These are phyloP conservation scores for Dryadula phaetusa DNA, from an alignment of 2,888 invertebrate species.

Conservation along the genomic window DNA sequence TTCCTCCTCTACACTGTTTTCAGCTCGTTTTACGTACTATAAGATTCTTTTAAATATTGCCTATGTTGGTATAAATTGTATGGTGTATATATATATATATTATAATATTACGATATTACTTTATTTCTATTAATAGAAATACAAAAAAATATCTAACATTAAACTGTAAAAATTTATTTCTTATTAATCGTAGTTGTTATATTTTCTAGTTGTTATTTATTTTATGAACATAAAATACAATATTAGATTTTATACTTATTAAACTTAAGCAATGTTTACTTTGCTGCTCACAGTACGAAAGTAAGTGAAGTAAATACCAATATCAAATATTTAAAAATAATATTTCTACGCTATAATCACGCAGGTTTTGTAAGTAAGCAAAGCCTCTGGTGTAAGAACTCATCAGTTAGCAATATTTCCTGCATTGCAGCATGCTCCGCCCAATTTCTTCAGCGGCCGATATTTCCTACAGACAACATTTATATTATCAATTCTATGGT, in stretches of 20 bases:
- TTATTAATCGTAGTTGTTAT: no score
- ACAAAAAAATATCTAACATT: no score
- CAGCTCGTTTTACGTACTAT: conserved; percentile 53
- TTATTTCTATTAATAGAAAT: no score
- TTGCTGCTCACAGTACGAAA: no score
- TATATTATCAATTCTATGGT: no score
- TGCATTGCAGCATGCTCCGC: conserved; percentile 64
- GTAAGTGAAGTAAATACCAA: no score
- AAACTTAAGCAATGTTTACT: no score
- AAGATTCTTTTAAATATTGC: not conserved
- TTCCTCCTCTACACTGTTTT: conserved; percentile 63
- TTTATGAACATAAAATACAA: no score
- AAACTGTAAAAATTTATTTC: no score
- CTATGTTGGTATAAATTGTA: not conserved
- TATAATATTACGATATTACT: no score
- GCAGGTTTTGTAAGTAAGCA: conserved; percentile 36
- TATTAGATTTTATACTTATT: not conserved
- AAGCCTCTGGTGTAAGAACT: conserved; percentile 61
- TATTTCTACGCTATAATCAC: conserved; percentile 27
- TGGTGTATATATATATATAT: not conserved
- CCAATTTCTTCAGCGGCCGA: conserved; percentile 65
- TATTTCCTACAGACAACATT: conserved; percentile 39
- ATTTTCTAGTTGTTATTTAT: no score
- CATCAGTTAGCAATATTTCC: conserved; percentile 70
- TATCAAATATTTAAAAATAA: not conserved